Conservation (phyloP, 2,888 invertebrate species). For the Drosophila leonis region DNA sequence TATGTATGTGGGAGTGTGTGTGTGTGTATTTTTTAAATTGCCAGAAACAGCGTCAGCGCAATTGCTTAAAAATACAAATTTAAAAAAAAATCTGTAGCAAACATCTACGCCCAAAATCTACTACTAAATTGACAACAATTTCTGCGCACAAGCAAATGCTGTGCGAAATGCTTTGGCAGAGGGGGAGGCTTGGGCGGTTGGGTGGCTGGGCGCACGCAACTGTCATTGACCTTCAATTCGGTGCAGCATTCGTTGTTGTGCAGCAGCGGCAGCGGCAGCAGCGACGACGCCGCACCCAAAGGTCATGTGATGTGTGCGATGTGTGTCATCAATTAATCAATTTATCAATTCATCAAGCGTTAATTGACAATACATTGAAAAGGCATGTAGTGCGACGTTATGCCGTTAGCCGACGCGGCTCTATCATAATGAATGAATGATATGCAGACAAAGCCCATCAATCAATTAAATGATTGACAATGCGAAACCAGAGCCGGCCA, state of each 20-base stretch:
- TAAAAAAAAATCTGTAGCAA: constrained; percentile 27
- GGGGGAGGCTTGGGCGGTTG: constrained; percentile 11
- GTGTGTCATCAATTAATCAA: constrained; percentile 76
- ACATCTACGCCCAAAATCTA: constrained; percentile 65
- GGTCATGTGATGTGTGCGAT: constrained; percentile 64
- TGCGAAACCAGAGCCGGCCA: neutral
- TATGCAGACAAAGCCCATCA: neutral
- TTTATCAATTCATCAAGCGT: constrained; percentile 41
- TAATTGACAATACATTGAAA: constrained; percentile 20
- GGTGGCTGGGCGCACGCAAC: constrained; percentile 67
- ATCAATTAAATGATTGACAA: neutral
- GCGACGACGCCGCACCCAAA: constrained; percentile 72
- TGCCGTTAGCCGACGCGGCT: neutral
- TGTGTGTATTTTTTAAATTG: constrained; percentile 23
- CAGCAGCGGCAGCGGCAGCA: constrained; percentile 47
- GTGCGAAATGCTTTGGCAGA: constrained; percentile 32
- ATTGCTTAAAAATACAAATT: constrained; percentile 11
- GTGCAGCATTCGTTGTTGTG: constrained; percentile 69
- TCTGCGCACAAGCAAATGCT: constrained; percentile 75
- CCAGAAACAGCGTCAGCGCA: constrained; percentile 24
- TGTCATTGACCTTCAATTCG: constrained; percentile 76
- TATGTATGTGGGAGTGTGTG: constrained; percentile 3
- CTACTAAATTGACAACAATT: constrained; percentile 65
- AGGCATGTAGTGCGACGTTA: neutral
- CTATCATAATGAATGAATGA: constrained; percentile 2